Percentiles rank a stretch among this genome's conserved stretches.
Evolutionary conservation across 2,113 vertebrate genomes (phyloP).

Genomic region (Solenodon paradoxus): DNA sequence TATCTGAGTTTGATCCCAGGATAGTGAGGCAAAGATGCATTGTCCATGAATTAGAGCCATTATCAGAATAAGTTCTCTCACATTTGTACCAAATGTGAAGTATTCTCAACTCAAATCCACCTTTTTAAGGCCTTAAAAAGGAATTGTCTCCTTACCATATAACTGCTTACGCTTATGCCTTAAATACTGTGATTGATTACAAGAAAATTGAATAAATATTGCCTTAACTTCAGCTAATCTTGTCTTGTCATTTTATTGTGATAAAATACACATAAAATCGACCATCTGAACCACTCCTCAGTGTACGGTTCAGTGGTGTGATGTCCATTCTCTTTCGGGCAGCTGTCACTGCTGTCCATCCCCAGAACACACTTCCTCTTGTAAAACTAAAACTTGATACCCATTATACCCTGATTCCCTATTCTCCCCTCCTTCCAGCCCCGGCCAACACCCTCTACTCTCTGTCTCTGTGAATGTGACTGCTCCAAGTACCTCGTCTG

Average conservation of each 20-base stretch:
- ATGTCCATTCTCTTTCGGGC: not conserved
- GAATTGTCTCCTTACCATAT: not conserved
- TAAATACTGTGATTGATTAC: constrained; percentile 44
- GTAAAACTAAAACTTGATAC: not conserved
- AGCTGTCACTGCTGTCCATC: not conserved
- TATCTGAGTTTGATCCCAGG: not conserved
- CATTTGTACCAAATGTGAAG: not conserved
- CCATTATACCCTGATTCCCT: not conserved
- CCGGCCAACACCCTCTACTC: too few relatives aligned
- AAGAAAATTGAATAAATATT: constrained; percentile 61
- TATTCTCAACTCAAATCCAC: constrained; percentile 48
- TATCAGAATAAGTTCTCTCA: not conserved
- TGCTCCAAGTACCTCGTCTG: too few relatives aligned
- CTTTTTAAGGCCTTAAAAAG: constrained; percentile 14
- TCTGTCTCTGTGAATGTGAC: too few relatives aligned
- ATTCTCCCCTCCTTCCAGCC: not conserved
- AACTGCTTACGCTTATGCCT: constrained; percentile 73
- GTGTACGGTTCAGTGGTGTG: not conserved
- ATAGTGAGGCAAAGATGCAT: not conserved
- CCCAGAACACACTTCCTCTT: not conserved
- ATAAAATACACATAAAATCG: not conserved
- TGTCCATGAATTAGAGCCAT: not conserved
- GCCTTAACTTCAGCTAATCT: constrained; percentile 52
- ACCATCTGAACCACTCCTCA: not conserved
- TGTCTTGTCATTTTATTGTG: not conserved